Percentiles rank a stretch among this genome's conserved stretches.
These are phyloP conservation scores for Diadema setosum DNA, from an alignment of 35 echinoderm and acorn worm species.

Conservation along the genomic window DNA sequence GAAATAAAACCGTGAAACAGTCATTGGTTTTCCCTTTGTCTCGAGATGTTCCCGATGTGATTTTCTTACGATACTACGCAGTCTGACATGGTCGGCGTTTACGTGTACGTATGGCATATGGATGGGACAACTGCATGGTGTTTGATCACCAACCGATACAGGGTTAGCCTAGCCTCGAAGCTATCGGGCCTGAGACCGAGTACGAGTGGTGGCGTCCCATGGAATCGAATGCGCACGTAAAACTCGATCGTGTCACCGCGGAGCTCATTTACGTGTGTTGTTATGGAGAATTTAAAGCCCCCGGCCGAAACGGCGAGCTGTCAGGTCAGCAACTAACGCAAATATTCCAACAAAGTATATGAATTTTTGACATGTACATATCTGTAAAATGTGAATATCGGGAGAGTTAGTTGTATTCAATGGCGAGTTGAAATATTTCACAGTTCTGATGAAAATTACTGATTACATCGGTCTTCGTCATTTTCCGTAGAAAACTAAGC, in stretches of 20 bases:
- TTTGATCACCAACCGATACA: neutral
- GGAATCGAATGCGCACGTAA: neutral
- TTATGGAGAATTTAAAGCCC: neutral
- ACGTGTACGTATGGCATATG: neutral
- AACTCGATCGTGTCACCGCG: neutral
- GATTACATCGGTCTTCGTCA: neutral
- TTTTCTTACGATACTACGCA: neutral
- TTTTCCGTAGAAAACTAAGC: constrained; percentile 32
- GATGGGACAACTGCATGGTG: neutral
- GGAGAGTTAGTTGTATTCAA: neutral
- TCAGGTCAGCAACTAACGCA: neutral
- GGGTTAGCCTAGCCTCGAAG: neutral
- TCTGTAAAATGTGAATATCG: neutral
- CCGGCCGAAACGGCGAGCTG: neutral
- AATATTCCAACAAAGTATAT: neutral
- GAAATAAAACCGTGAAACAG: neutral
- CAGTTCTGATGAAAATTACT: constrained; percentile 13
- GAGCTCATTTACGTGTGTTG: neutral
- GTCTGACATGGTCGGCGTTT: neutral
- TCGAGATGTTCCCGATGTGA: neutral
- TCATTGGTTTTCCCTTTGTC: neutral
- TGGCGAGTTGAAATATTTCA: neutral
- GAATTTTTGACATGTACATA: neutral
- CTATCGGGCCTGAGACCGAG: neutral
- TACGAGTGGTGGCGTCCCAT: neutral